Base-by-base conservation (phyloP, 1,140 invertebrate species). In the Centruroides vittatus region DNA sequence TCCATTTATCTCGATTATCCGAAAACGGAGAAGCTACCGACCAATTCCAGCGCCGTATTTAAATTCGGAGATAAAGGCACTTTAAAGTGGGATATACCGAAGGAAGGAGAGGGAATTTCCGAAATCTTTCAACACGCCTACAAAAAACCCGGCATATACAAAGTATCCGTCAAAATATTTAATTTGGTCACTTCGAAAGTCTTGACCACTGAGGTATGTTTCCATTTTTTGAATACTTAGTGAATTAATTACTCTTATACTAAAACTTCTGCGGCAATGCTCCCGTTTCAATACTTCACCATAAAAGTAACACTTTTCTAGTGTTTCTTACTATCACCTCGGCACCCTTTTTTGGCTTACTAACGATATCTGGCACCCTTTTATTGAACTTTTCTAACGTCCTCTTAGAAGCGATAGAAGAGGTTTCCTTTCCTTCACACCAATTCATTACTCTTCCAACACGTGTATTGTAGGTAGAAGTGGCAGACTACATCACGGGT, bases 11-110 rank as follows among this genome's bases (percentile, higher is more conserved):
- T 70, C 8, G 62, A 55, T 3, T 70, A 69, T 58, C 66, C 67
- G 35, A 49, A 52, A 34, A 56, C 62, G 7, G 66, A 66, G 34
- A 53, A 61, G 5, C 58, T 70, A 35, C 68, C 68, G n/a, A 67
- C 68, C 3, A 68, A 70, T 65, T 67, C 64, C n/a, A 69, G 64
- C 23, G 61, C 61, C 35, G 35, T 61, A 3, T 64, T 70, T 41
- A 61, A 60, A 47, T 70, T 69, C 58, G 68, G 68, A 35, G 68
- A 70, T 59, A 65, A 66, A 10, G 61, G 62, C 54, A 59, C 56
- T 9, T 56, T 58, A 35, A 62, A 65, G 13, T 69, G 66, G 67
- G 60, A 60, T 47, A 59, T 70, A 57, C 67, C 67, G 9, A 68
- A 68, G 51, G 57, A 66, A 51, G 65, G 66, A 12, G 49, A 60